Percentiles rank a stretch among this genome's conserved stretches.
phyloP scores from a whole-genome alignment of 2,113 vertebrate species.

The Dasyurus viverrinus region DNA sequence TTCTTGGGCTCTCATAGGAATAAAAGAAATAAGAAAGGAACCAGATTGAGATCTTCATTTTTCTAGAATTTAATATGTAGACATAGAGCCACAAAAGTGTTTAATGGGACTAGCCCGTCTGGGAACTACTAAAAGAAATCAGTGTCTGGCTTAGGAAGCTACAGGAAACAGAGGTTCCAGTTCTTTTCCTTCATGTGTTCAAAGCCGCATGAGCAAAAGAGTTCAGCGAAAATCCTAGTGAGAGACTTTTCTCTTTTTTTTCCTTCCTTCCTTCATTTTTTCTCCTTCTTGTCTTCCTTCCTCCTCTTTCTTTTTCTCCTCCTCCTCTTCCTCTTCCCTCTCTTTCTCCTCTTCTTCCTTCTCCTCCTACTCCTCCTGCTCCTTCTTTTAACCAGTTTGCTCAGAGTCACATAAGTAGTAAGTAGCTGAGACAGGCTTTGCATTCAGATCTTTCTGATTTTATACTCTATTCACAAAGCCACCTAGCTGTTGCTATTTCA shows the following conservation, averaged over 20 bases:
- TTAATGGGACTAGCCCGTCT: neutral
- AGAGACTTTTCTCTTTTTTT: neutral
- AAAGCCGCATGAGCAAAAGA: conserved; percentile 10
- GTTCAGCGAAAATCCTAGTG: neutral
- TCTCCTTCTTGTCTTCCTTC: too few relatives aligned
- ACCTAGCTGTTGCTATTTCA: neutral
- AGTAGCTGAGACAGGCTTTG: neutral
- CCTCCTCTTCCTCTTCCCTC: too few relatives aligned
- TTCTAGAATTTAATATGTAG: neutral
- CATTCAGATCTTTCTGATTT: neutral
- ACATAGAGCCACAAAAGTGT: neutral
- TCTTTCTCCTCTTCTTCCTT: too few relatives aligned
- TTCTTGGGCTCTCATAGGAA: neutral
- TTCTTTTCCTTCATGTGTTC: neutral
- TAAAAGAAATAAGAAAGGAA: neutral
- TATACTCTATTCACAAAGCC: neutral
- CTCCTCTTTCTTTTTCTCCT: too few relatives aligned
- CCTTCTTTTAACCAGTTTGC: neutral
- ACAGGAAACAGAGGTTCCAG: neutral
- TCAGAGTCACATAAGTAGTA: neutral
- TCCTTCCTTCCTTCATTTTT: too few relatives aligned
- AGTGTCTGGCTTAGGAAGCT: conserved; percentile 34
- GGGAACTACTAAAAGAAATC: conserved; percentile 22
- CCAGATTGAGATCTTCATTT: neutral
- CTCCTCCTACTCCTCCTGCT: too few relatives aligned